phyloP scores from a whole-genome alignment of 30 jellyfish, hydroid and myxozoan genomes.

The Turritopsis dohrnii region DNA sequence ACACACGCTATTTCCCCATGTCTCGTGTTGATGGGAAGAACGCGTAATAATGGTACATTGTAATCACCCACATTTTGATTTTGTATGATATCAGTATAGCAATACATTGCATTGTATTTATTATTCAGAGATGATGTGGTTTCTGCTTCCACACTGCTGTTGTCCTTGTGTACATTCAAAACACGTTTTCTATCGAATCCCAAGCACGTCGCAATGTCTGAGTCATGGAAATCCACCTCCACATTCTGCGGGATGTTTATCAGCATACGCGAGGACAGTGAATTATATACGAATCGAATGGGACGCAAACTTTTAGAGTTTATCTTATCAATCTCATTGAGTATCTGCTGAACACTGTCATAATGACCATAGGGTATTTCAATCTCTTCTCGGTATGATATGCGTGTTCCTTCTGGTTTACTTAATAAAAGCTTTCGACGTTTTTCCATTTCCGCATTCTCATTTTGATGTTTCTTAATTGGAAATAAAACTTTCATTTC shows the following conservation, averaged over 20 bases:
- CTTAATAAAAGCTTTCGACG: neutral
- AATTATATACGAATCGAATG: neutral
- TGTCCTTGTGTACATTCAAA: neutral
- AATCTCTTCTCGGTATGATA: neutral
- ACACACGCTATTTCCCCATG: neutral
- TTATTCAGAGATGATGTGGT: slow-evolving; percentile 3
- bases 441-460: neutral
- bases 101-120: slow-evolving; percentile 2
- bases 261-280: neutral
- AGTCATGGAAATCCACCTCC: slow-evolving; percentile 9
- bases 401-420: neutral
- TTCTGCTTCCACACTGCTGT: neutral
- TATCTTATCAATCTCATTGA: neutral
- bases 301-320: neutral
- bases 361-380: slow-evolving; percentile 8
- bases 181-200: slow-evolving; percentile 15
- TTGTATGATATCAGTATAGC: slow-evolving; percentile 27
- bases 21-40: slow-evolving; percentile 18
- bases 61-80: slow-evolving; percentile 31
- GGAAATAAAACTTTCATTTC: slow-evolving; percentile 8
- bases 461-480: neutral
- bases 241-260: neutral
- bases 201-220: slow-evolving; percentile 16
- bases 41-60: slow-evolving; percentile 23
- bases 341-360: neutral